Evolutionary conservation across 2,888 invertebrate genomes (phyloP).

Genomic region (Carabus problematicus): DNA sequence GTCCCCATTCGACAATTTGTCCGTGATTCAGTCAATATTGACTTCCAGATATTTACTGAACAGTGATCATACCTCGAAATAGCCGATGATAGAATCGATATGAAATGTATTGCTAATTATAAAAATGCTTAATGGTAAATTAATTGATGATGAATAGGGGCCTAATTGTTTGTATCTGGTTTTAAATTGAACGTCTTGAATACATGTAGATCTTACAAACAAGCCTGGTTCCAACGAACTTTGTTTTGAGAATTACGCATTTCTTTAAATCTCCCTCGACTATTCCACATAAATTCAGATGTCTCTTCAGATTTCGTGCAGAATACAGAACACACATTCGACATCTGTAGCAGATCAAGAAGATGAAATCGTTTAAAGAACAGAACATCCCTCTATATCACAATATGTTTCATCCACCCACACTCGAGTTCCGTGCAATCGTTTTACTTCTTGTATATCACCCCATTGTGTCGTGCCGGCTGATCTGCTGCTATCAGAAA

Average conservation of each 20-base stretch:
- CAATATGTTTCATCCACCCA: slow-evolving; percentile 22
- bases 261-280: too few relatives aligned
- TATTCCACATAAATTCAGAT: too few relatives aligned
- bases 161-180: too few relatives aligned
- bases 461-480: too few relatives aligned
- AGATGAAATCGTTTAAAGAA: slow-evolving; percentile 32
- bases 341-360: slow-evolving; percentile 57
- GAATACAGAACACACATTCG: slow-evolving; percentile 46
- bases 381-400: slow-evolving; percentile 14
- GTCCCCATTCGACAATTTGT: too few relatives aligned
- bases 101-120: too few relatives aligned
- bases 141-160: too few relatives aligned
- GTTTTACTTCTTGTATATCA: background rate
- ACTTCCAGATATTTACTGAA: slow-evolving; percentile 22
- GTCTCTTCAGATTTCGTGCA: background rate
- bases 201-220: too few relatives aligned
- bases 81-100: slow-evolving; percentile 26
- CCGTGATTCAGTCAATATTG: slow-evolving; percentile 14
- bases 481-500: slow-evolving; percentile 30
- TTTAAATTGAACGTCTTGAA: too few relatives aligned
- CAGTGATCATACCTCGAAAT: slow-evolving; percentile 39
- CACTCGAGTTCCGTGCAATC: background rate
- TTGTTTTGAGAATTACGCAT: too few relatives aligned
- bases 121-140: too few relatives aligned
- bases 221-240: too few relatives aligned